Evolutionary conservation across 2,888 invertebrate genomes (phyloP).

Genomic region (Tetrapedia diversipes): DNA sequence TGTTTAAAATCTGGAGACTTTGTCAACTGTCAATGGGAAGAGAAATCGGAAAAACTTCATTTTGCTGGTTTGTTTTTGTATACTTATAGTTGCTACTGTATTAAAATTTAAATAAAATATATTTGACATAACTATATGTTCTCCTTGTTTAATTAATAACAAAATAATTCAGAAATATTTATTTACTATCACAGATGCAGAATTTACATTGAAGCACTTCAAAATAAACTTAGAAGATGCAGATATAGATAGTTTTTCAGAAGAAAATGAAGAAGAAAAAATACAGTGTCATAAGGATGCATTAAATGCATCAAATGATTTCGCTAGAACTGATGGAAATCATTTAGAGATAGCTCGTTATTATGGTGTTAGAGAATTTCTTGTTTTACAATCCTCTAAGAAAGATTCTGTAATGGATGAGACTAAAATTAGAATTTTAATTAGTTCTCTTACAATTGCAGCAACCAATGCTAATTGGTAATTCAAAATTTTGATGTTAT

Average conservation of each 20-base stretch:
- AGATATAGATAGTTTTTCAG: conserved; percentile 50
- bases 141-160: not conserved
- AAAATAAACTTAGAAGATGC: conserved; percentile 74
- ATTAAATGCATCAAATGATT: conserved; percentile 85
- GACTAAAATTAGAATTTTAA: conserved; percentile 89
- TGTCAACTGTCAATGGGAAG: conserved; percentile 84
- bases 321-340: conserved; percentile 83
- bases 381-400: conserved; percentile 88
- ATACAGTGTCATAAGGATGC: conserved; percentile 84
- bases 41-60: conserved; percentile 84
- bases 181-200: conserved; percentile 72
- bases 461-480: conserved; percentile 91
- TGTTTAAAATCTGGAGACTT: conserved; percentile 82
- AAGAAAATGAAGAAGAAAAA: conserved; percentile 73
- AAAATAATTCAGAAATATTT: not conserved
- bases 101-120: not conserved
- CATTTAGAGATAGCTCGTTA: conserved; percentile 86
- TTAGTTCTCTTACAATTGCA: conserved; percentile 93
- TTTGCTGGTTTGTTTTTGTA: conserved; percentile 84
- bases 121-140: not conserved
- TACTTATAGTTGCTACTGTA: not conserved
- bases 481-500: conserved; percentile 52
- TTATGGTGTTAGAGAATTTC: conserved; percentile 93
- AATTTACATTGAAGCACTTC: conserved; percentile 80
- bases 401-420: conserved; percentile 86